Evolutionary conservation across 2,113 vertebrate genomes (phyloP), one percentile per base, ranked within the genome.

Genomic region (Gallinago undulata): DNA sequence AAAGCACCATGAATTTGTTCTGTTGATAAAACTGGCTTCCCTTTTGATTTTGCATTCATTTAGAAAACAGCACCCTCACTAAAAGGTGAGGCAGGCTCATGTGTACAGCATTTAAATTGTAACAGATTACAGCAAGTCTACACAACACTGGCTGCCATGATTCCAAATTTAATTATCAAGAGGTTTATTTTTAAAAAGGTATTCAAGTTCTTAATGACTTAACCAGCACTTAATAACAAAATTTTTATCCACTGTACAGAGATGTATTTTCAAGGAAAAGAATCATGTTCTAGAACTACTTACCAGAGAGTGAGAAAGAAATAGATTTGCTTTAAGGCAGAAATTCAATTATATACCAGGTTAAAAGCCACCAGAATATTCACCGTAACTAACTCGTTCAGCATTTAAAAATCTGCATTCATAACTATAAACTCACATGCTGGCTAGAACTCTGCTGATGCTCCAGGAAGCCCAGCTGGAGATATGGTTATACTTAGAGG

Each of bases 301-400:
- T 73, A 93, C 39, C 56, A 90, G 30, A 83, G 93, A 86, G 22
- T 50, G 37, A 88, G 48, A 95, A 70, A 63, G 10, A 82, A 93
- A 72, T 5, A 72, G 56, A 35, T 90, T 67, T 89, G 18, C 67
- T 72, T 90, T 95, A 96, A 96, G 95, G 92, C 90, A 95, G 21
- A 96, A 94, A 41, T 89, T 80, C 37, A 59, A 37, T 57, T 72
- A 73, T 33, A 77, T 48, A 66, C 13, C 35, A 86, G 51, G 53
- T 82, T 86, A 91, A 95, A 92, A 94, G 73, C 56, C 55, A 74
- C 8, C 41, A 70, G 25, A 63, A n/a, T 64, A 75, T 81, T 81
- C 93, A 83, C 23, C 70, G 55, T 33, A 86, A 79, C 60, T 84
- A 95, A 63, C 33, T 59, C 10, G 5, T 85, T 78, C 56, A 70